phyloP scores from a whole-genome alignment of 37 sponge, comb jelly and placozoan genomes.

The Beroe ovata region DNA sequence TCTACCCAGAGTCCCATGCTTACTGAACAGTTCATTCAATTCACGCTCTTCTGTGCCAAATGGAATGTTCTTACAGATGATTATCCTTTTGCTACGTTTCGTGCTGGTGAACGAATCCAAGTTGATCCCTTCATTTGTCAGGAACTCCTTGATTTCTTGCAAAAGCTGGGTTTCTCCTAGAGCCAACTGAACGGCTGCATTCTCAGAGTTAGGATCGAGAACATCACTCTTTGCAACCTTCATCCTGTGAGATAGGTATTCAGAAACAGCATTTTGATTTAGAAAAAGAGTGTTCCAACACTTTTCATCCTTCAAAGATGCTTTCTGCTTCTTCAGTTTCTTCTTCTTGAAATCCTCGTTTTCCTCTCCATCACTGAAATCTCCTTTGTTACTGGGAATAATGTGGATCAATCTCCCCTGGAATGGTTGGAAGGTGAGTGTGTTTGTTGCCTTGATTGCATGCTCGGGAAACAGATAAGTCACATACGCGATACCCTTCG shows the following conservation, averaged over 20 bases:
- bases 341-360: slow-evolving; percentile 75
- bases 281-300: slow-evolving; percentile 94
- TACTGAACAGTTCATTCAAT: slow-evolving; percentile 75
- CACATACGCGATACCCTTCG: slow-evolving; percentile 87
- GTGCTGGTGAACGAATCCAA: slow-evolving; percentile 73
- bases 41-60: slow-evolving; percentile 77
- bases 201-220: slow-evolving; percentile 71
- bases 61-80: slow-evolving; percentile 89
- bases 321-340: slow-evolving; percentile 76
- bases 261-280: slow-evolving; percentile 83
- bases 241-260: slow-evolving; percentile 79
- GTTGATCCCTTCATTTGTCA: slow-evolving; percentile 81
- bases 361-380: not conserved
- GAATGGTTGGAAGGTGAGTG: slow-evolving; percentile 44
- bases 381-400: slow-evolving; percentile 75
- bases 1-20: slow-evolving; percentile 75
- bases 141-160: slow-evolving; percentile 82
- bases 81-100: slow-evolving; percentile 83
- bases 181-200: slow-evolving; percentile 85
- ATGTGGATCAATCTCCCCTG: slow-evolving; percentile 85
- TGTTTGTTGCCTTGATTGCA: slow-evolving; percentile 38
- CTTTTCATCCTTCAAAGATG: not conserved
- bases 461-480: slow-evolving; percentile 95
- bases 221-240: slow-evolving; percentile 76
- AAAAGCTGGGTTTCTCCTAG: slow-evolving; percentile 94